Evolutionary conservation across 2,797 vertebrate genomes (phyloP).

Genomic region (Erpetoichthys calabaricus): DNA sequence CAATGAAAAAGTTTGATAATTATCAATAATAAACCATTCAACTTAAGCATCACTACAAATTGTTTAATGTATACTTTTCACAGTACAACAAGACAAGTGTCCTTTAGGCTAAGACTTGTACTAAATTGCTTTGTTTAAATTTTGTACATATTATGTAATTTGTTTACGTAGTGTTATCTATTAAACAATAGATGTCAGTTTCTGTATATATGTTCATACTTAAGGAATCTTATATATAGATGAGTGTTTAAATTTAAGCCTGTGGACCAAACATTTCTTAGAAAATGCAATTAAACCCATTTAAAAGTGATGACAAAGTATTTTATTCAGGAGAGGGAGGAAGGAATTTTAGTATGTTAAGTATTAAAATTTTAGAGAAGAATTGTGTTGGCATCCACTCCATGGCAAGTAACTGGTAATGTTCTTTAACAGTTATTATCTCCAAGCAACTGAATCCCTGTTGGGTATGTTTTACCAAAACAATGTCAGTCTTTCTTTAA

Average conservation of each 20-base stretch:
- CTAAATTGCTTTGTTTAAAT: conserved; percentile 87
- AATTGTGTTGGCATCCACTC: conserved; percentile 56
- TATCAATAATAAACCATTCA: conserved; percentile 64
- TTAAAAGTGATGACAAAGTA: no score
- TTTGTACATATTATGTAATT: conserved; percentile 98
- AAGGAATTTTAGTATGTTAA: conserved; percentile 33
- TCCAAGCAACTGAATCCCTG: no score
- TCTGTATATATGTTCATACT: conserved; percentile 97
- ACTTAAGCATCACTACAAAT: conserved; percentile 49
- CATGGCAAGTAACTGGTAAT: no score
- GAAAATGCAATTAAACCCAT: no score
- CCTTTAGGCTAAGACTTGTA: conserved; percentile 92
- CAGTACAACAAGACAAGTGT: conserved; percentile 75
- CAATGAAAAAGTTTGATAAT: conserved; percentile 41
- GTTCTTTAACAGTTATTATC: no score
- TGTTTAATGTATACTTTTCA: conserved; percentile 57
- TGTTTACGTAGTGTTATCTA: conserved; percentile 92
- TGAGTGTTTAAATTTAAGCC: conserved; percentile 72
- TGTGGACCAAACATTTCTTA: conserved; percentile 57
- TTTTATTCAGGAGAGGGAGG: no score
- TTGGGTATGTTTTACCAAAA: no score
- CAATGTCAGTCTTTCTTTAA: no score
- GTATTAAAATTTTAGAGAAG: conserved; percentile 54
- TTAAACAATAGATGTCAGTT: conserved; percentile 85
- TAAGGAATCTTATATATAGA: conserved; percentile 89